Evolutionary conservation across 2,113 vertebrate genomes (phyloP).

Genomic region (Mus musculus): GRCm39 chr8:125961501-125962000

Average conservation of each 20-base stretch:
- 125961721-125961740: background rate
- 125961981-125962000: background rate
- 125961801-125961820: background rate
- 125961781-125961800: background rate
- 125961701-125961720: background rate
- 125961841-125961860: too few relatives aligned
- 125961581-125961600: fast-evolving
- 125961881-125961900: background rate
- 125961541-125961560: fast-evolving
- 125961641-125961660: background rate
- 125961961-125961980: background rate
- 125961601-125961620: background rate
- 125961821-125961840: background rate
- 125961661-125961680: background rate
- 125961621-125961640: background rate
- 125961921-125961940: background rate
- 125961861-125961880: background rate
- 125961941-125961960: background rate
- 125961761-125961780: too few relatives aligned
- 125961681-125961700: background rate
- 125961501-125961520: background rate
- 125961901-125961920: background rate
- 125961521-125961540: background rate
- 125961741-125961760: background rate
- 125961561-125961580: background rate